Base-by-base conservation (phyloP, 2,888 invertebrate species). In the Lasioglossum zephyrum region DNA sequence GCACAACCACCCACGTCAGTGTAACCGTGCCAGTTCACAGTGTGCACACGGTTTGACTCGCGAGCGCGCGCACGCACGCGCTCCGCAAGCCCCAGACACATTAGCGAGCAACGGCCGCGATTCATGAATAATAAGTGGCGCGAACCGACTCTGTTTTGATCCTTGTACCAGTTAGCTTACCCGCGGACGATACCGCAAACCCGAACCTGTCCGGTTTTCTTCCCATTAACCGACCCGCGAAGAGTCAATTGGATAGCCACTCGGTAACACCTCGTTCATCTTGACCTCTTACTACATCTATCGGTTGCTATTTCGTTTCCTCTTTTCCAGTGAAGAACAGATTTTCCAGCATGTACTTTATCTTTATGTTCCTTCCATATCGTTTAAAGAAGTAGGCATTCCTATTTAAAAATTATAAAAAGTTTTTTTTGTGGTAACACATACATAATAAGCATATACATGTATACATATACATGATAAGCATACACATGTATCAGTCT, bases 121-220 rank as follows among this genome's bases (percentile, higher is more conserved):
- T 90, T 87, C 88, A 90, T 90, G 91, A 90, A 90, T 90, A 90
- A 90, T 89, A 91, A 90, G 86, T 86, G 87, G 83, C 82, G 88
- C 83, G 87, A 91, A 86, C 73, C 76, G 84, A 85, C 81, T 79
- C 81, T 76, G 89, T 89, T 89, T 89, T 82, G 88, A 90, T 90
- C 86, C 82, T 82, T 77, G 78, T 85, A 78, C 84, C 78, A 57
- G 69, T 86, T 87, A 83, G 66, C 53, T 82, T 82, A 83, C 74
- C 82, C 76, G 70, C 44, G 39, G 44, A 81, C 76, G 73, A 77
- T 76, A 69, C 79, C 13, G 84, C 79, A 88, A 57, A 86, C 85
- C 81, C 83, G 85, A 81, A 76, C 84, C 77, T 74, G 44, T 18
- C 31, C 70, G 44, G 49, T 66, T 82, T 78, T 77, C 66, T 79